These are phyloP conservation scores for Lampropteryx suffumata DNA, from an alignment of 2,888 invertebrate species.

Conservation along the genomic window DNA sequence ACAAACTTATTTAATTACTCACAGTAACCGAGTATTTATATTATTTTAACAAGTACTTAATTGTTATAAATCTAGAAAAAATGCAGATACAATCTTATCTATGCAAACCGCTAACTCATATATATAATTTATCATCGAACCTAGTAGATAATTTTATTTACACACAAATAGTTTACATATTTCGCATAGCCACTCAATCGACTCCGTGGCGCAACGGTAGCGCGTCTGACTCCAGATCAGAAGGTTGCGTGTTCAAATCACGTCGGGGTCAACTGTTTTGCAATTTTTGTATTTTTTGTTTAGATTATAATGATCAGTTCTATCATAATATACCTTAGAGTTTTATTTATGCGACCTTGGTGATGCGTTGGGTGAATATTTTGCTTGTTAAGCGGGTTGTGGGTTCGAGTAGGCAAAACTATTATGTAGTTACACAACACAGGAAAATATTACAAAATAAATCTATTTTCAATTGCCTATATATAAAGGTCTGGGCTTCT, in stretches of 20 bases:
- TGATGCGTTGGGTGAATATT: too few relatives aligned
- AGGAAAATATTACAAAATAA: too few relatives aligned
- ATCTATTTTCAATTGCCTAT: too few relatives aligned
- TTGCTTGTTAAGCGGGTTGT: too few relatives aligned
- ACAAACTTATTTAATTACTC: not conserved
- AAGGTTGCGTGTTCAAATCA: conserved; percentile 99
- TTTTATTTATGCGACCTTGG: too few relatives aligned
- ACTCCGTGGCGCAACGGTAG: conserved; percentile 98
- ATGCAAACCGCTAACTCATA: not conserved
- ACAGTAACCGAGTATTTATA: too few relatives aligned
- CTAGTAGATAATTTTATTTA: not conserved
- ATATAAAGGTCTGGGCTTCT: too few relatives aligned
- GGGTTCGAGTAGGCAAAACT: too few relatives aligned
- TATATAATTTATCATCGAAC: not conserved
- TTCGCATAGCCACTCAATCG: conserved; percentile 42
- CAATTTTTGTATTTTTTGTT: conserved; percentile 1
- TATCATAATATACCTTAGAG: too few relatives aligned
- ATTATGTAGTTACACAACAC: too few relatives aligned
- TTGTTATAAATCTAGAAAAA: not conserved
- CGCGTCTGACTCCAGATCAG: conserved; percentile 99
- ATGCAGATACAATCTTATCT: not conserved
- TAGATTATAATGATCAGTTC: too few relatives aligned
- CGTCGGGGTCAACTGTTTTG: conserved; percentile 90
- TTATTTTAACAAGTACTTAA: too few relatives aligned
- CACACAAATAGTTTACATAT: conserved; percentile 1